Conservation (phyloP, 2,113 vertebrate genomes). For the Glaucomys volans region DNA sequence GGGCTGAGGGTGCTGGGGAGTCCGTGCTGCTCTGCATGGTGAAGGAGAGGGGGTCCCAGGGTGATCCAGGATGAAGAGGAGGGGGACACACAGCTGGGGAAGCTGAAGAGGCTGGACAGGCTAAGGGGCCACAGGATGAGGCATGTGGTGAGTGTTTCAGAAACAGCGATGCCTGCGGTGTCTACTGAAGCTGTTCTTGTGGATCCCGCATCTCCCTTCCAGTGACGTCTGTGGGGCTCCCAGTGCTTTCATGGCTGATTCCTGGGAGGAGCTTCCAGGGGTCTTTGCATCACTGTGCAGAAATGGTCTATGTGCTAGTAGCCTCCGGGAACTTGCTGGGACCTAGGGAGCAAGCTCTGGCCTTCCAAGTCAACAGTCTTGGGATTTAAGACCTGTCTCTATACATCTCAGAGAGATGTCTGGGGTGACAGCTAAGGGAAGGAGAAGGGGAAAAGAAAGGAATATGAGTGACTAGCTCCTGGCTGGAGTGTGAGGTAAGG, state of each 20-base stretch:
- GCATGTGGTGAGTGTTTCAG: background rate
- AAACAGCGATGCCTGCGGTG: background rate
- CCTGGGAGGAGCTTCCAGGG: background rate
- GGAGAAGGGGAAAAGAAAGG: background rate
- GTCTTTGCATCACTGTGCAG: background rate
- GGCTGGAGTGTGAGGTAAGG: background rate
- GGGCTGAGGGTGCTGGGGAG: background rate
- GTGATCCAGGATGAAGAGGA: background rate
- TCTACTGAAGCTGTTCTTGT: background rate
- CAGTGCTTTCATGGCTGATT: accelerated
- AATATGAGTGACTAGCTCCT: background rate
- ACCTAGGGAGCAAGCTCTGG: background rate
- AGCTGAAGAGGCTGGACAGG: background rate
- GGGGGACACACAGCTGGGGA: background rate
- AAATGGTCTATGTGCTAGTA: background rate
- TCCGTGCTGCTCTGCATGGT: background rate
- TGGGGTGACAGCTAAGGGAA: background rate
- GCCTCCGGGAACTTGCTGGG: background rate
- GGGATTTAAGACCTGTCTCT: background rate
- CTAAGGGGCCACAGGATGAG: background rate
- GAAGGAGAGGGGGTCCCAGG: background rate
- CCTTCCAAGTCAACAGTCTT: background rate
- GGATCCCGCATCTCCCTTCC: background rate
- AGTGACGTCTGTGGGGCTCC: background rate
- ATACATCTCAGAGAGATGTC: background rate